Evolutionary conservation across 2,113 vertebrate genomes (phyloP).

Genomic region (Catharus minimus): DNA sequence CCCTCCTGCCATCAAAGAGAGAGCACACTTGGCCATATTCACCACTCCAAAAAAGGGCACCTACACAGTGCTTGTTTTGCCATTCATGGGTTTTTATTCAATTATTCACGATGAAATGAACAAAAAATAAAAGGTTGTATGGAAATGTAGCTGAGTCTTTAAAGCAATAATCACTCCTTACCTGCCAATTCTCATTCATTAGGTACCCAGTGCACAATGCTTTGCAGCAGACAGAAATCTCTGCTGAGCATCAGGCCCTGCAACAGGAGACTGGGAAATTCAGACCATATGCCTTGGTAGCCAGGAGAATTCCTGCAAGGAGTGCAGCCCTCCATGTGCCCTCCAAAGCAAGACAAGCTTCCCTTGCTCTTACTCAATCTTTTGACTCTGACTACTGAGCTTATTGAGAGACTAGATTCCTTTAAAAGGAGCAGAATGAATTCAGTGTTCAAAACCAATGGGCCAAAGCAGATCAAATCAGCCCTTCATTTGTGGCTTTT

Average conservation of each 20-base stretch:
- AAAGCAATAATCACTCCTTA: not conserved
- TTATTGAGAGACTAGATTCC: constrained; percentile 13
- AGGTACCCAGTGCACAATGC: not conserved
- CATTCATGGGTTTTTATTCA: not conserved
- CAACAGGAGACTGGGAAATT: constrained; percentile 32
- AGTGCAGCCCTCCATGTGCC: not conserved
- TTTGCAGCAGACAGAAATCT: not conserved
- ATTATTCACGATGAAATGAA: not conserved
- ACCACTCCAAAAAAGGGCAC: not conserved
- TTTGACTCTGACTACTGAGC: constrained; percentile 7
- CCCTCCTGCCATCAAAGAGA: not conserved
- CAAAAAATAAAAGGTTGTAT: not conserved
- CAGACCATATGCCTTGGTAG: constrained; percentile 1
- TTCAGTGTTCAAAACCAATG: constrained; percentile 30
- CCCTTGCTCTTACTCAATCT: constrained; percentile 36
- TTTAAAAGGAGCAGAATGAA: constrained; percentile 28
- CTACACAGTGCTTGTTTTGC: not conserved
- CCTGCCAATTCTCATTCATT: not conserved
- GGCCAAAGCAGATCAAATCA: constrained; percentile 45
- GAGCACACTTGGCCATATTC: not conserved
- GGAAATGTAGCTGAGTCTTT: not conserved
- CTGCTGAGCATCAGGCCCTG: not conserved
- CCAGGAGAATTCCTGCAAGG: constrained; percentile 11
- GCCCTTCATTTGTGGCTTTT: constrained; percentile 15
- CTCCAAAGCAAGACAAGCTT: constrained; percentile 14